Evolutionary conservation across 2,113 vertebrate species (phyloP).

Genomic region (Pontoporia blainvillei): DNA sequence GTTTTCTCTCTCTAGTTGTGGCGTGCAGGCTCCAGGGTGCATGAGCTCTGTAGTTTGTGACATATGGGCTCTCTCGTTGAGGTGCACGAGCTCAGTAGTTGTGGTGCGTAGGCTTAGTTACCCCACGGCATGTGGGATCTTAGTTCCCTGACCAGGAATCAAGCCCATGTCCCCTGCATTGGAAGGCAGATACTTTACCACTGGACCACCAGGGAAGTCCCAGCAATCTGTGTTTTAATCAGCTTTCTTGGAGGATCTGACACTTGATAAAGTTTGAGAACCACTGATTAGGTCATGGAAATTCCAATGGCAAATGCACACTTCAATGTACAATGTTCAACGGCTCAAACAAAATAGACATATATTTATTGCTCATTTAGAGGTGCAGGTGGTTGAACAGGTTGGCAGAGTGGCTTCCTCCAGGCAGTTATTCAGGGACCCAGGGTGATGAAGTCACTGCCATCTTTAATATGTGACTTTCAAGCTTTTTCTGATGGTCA

Average conservation of each 20-base stretch:
- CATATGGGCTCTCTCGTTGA: too few relatives aligned
- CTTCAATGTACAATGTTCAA: neutral
- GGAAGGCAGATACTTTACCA: neutral
- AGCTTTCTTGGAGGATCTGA: neutral
- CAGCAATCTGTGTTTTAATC: neutral
- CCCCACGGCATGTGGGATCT: neutral
- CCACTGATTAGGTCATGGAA: neutral
- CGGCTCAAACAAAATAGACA: neutral
- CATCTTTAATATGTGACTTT: neutral
- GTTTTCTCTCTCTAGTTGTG: too few relatives aligned
- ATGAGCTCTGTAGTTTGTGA: too few relatives aligned
- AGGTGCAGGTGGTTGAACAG: neutral
- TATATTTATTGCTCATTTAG: neutral
- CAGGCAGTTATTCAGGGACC: neutral
- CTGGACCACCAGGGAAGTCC: neutral
- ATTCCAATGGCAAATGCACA: neutral
- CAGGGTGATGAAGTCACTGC: neutral
- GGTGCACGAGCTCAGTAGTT: too few relatives aligned
- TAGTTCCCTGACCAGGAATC: neutral
- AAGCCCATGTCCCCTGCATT: neutral
- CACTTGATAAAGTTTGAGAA: neutral
- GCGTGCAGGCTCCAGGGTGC: too few relatives aligned
- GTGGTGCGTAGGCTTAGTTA: too few relatives aligned
- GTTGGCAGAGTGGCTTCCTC: neutral
- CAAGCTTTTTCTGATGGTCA: neutral